Base-by-base conservation (phyloP, 2,888 invertebrate genomes). In the Microchrysa polita region DNA sequence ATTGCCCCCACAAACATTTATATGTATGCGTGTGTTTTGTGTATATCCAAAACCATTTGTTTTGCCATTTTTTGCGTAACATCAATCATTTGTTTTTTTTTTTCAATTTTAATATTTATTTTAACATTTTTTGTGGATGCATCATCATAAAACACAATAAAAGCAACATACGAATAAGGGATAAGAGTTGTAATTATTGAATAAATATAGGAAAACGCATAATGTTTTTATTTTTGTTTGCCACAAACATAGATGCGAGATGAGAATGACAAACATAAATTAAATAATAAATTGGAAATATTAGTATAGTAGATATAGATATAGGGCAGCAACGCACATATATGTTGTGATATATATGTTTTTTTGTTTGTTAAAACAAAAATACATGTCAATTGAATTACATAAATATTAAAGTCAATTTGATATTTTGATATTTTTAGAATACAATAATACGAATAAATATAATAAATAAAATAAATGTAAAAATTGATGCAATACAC, bases 51-150 rank as follows among this genome's bases (percentile, higher is more conserved):
- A n/a, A n/a, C n/a, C n/a, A n/a, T 61, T 65, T 22, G 20, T 48
- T 18, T 61, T 44, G 10, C n/a, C n/a, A n/a, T n/a, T n/a, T n/a
- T 34, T 34, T 7, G 27, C 7, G 27, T 34, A 7, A 34, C 27
- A 34, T 34, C 18, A 65, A 65, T 65, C 65, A 65, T 65, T 65
- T 65, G 65, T 65, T 65, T 48, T 9, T 34, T 65, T 48, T 44
- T 65, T 65, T 60, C n/a, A 12, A 23, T 48, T 60, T 34, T 2
- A 60, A 27, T 7, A 20, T 20, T 57, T 12, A 12, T 57, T 20
- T 52, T 14, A 52, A 16, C 1, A 53, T 69, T 69, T 69, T 69
- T 69, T 69, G 57, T 69, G 69, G 69, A 69, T 69, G 69, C 69
- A 69, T 69, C 69, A 40, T 69, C 27, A 59, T 40, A 69, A 20